Evolutionary conservation across 2,888 invertebrate genomes (phyloP), one percentile per base, ranked within the genome.

Genomic region (Bhutanitis thaidina): DNA sequence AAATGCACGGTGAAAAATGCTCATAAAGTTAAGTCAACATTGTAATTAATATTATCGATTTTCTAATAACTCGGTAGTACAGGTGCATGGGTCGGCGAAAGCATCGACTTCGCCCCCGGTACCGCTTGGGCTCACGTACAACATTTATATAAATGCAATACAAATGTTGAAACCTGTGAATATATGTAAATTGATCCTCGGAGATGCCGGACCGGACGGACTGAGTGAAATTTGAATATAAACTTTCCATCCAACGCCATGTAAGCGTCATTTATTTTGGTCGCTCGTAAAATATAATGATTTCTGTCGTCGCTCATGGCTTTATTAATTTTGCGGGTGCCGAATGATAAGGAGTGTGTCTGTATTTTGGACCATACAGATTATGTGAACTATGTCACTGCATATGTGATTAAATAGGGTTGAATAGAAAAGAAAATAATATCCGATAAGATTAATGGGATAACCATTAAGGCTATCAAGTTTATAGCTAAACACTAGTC

Each of bases 171-270:
- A 85, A 86, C 87, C 86, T 85, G 85, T 80, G 84, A 86, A 86
- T 84, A 87, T 88, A 89, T 89, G 88, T 83, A 89, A 88, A 89
- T 89, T 84, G 88, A 85, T 85, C 87, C 88, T 86, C 74, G 69
- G 88, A 89, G 88, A 86, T 84, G 83, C 71, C 79, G 85, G 86
- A 81, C 84, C 84, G 75, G 78, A 69, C 80, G 76, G 82, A 77
- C 82, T 77, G 77, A 75, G 73, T 77, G 72, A 80, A 85, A 88
- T 89, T 88, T 88, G 86, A 89, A 89, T 88, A 85, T 85, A 88
- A 88, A 88, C 85, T 87, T 87, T 79, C 77, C 74, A 67, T n/a
- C 71, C 69, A 69, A 71, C 62, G 71, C 74, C 79, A 77, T 85
- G 81, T 83, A 86, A 80, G 86, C 82, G 80, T 74, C 88, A 88